Conservation (phyloP, 2,888 invertebrate species). For the Ecdyonurus torrentis region DNA sequence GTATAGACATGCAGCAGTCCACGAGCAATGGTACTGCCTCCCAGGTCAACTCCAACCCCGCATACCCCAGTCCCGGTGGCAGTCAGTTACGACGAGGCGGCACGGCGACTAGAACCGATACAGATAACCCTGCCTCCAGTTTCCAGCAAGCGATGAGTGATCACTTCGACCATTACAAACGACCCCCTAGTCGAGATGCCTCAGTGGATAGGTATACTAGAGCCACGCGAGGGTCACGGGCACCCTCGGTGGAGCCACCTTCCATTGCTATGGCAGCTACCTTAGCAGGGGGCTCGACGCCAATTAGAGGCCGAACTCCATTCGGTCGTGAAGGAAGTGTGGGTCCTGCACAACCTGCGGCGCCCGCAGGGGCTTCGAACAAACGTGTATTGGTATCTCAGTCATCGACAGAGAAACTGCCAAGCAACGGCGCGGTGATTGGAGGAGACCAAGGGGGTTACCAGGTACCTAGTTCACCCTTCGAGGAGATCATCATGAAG, state of each 20-base stretch:
- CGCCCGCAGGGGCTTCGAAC: slow-evolving; percentile 14
- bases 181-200: slow-evolving; percentile 74
- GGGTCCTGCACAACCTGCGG: slow-evolving; percentile 24
- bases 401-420: slow-evolving; percentile 14
- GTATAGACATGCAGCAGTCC: slow-evolving; percentile 7
- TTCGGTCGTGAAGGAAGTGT: slow-evolving; percentile 20
- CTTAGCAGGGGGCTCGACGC: slow-evolving; percentile 18
- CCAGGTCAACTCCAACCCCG: background rate
- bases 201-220: slow-evolving; percentile 66
- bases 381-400: background rate
- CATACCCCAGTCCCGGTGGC: slow-evolving; percentile 30
- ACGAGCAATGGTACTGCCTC: slow-evolving; percentile 7
- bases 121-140: slow-evolving; percentile 29
- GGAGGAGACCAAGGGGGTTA: slow-evolving; percentile 24
- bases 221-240: slow-evolving; percentile 44
- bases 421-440: slow-evolving; percentile 46
- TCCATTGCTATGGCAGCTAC: slow-evolving; percentile 22
- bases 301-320: slow-evolving; percentile 23
- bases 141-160: slow-evolving; percentile 52
- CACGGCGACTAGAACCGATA: slow-evolving; percentile 3
- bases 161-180: slow-evolving; percentile 87
- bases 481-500: slow-evolving; percentile 66
- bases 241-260: slow-evolving; percentile 37
- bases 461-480: slow-evolving; percentile 34
- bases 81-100: slow-evolving; percentile 3